Evolutionary conservation across 2,797 vertebrate genomes (phyloP).

Genomic region (Rousettus madagascariensis): DNA sequence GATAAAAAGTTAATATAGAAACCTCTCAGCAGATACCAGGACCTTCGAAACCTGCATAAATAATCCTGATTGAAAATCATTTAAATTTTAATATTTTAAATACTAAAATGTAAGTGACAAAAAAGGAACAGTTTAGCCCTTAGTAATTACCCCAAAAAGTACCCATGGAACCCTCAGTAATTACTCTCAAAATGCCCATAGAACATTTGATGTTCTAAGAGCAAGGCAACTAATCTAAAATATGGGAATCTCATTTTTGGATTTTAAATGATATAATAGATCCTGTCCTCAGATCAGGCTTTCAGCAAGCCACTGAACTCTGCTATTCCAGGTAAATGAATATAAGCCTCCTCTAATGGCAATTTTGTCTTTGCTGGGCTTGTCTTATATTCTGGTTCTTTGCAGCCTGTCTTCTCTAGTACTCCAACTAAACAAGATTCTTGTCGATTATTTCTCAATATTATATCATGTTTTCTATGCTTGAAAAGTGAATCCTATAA

Average conservation of each 20-base stretch:
- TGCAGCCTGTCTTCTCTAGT: not conserved
- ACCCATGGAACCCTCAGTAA: not conserved
- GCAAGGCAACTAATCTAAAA: slow-evolving; percentile 11
- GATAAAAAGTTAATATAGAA: not conserved
- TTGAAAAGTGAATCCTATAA: not conserved
- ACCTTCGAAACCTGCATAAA: not conserved
- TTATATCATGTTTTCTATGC: slow-evolving; percentile 14
- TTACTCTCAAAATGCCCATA: not conserved
- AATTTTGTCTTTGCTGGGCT: not conserved
- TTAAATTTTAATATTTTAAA: slow-evolving; percentile 28
- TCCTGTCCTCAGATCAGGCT: not conserved
- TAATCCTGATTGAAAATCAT: not conserved
- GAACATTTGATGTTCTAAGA: not conserved
- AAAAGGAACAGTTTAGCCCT: not conserved
- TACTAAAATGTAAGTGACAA: not conserved
- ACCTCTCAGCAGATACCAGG: not conserved
- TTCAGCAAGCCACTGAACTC: not conserved
- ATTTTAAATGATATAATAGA: slow-evolving; percentile 16
- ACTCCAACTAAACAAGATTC: not conserved
- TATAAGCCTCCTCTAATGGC: not conserved
- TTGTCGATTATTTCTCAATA: not conserved
- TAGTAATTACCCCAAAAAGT: not conserved
- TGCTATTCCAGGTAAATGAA: not conserved
- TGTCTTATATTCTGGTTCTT: not conserved
- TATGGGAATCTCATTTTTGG: not conserved